Evolutionary conservation across 2,888 invertebrate species (phyloP).

Genomic region (Plemyria rubiginata): DNA sequence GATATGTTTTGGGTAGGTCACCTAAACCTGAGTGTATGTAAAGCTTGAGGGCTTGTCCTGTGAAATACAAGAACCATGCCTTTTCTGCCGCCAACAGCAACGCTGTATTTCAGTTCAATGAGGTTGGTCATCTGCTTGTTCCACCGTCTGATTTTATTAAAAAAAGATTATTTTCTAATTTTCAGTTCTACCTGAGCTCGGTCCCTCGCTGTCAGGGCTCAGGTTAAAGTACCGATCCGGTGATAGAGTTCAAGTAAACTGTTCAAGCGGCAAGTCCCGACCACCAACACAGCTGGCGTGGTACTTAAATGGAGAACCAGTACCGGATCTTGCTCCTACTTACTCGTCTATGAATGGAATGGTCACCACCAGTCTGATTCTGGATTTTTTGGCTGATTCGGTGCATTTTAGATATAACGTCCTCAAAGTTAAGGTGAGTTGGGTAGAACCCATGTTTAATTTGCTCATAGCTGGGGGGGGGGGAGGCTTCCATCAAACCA

Average conservation of each 20-base stretch:
- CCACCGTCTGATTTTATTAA: too few relatives aligned
- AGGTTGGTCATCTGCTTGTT: too few relatives aligned
- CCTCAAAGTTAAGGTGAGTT: slow-evolving; percentile 89
- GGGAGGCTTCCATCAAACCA: too few relatives aligned
- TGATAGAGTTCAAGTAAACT: slow-evolving; percentile 90
- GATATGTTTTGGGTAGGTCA: too few relatives aligned
- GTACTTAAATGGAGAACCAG: slow-evolving; percentile 92
- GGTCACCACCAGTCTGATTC: slow-evolving; percentile 87
- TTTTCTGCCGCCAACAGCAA: too few relatives aligned
- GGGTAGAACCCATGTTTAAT: too few relatives aligned
- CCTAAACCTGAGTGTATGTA: too few relatives aligned
- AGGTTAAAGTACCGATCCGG: slow-evolving; percentile 89
- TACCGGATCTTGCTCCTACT: slow-evolving; percentile 69
- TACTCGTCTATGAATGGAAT: slow-evolving; percentile 64
- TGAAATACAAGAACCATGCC: too few relatives aligned
- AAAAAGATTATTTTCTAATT: slow-evolving; percentile 18
- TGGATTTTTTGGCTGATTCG: slow-evolving; percentile 89
- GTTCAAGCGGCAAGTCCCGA: slow-evolving; percentile 90
- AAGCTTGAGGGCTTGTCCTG: too few relatives aligned
- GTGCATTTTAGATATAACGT: slow-evolving; percentile 90
- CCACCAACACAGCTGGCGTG: slow-evolving; percentile 91
- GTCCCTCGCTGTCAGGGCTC: slow-evolving; percentile 89
- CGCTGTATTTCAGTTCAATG: too few relatives aligned
- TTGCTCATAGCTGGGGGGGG: too few relatives aligned
- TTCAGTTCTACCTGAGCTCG: slow-evolving; percentile 89